Evolutionary conservation across 92 coral and sea anemone genomes (phyloP).

Genomic region (Epizoanthus rinbou): DNA sequence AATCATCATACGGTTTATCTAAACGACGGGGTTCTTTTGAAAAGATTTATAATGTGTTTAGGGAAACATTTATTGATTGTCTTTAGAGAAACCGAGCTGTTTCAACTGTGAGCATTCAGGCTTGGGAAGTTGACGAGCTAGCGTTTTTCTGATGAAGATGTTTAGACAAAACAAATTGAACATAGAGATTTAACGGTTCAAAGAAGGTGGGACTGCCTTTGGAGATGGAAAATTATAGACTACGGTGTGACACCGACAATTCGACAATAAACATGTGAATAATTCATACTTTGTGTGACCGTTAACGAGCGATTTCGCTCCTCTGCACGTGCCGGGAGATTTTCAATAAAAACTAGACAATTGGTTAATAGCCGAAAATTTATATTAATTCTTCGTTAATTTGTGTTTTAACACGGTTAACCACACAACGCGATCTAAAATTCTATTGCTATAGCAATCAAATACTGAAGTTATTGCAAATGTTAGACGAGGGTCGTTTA

Average conservation of each 20-base stretch:
- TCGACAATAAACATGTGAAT: slow-evolving; percentile 6
- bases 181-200: neutral
- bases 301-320: slow-evolving; percentile 40
- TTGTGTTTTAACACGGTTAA: slow-evolving; percentile 35
- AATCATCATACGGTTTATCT: slow-evolving; percentile 36
- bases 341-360: slow-evolving; percentile 25
- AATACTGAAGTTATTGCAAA: neutral
- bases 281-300: slow-evolving; percentile 10
- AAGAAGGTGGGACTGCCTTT: neutral
- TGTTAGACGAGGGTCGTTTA: neutral
- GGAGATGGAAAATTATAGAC: neutral
- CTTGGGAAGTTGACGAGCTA: too few species aligned
- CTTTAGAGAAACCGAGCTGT: neutral
- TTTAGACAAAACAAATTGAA: neutral
- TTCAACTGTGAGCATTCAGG: neutral
- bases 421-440: slow-evolving; percentile 13
- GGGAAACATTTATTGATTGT: slow-evolving; percentile 19
- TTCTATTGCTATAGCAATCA: slow-evolving; percentile 26
- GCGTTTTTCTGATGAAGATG: too few species aligned
- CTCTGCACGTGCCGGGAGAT: slow-evolving; percentile 31
- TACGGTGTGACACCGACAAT: neutral
- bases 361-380: slow-evolving; percentile 35
- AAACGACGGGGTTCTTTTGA: slow-evolving; percentile 38
- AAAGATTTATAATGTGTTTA: slow-evolving; percentile 28
- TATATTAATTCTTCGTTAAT: slow-evolving; percentile 38